Percentiles rank a stretch among this genome's conserved stretches.
phyloP scores from a whole-genome alignment of 2,888 invertebrate genomes.

The Drosophila ezoana region DNA sequence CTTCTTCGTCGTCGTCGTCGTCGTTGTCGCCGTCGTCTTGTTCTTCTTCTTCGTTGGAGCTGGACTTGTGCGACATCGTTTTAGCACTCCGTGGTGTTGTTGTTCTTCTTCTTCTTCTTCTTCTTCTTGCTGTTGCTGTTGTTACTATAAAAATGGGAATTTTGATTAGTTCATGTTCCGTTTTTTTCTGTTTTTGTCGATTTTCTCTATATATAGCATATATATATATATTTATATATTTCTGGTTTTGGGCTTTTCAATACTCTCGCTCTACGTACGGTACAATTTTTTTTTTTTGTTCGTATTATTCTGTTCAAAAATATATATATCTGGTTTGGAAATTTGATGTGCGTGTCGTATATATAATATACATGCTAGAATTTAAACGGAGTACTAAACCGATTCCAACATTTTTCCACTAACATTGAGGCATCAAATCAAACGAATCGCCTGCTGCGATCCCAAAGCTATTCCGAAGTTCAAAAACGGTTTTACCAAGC shows the following conservation, averaged over 20 bases:
- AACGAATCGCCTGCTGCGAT: not conserved
- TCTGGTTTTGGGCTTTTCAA: no score
- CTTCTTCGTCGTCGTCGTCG: not conserved
- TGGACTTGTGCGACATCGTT: conserved; percentile 4
- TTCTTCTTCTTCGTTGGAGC: not conserved
- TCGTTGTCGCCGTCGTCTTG: not conserved
- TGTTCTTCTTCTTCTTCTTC: no score
- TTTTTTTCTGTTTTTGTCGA: not conserved
- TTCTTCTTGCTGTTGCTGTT: no score
- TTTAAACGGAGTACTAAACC: conserved; percentile 15
- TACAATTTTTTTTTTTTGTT: conserved; percentile 2
- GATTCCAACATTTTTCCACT: not conserved
- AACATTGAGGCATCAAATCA: not conserved
- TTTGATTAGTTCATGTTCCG: not conserved
- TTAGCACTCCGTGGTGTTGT: not conserved
- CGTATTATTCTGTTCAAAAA: not conserved
- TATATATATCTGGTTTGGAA: conserved; percentile 4
- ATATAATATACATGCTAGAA: conserved; percentile 19
- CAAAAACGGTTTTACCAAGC: no score
- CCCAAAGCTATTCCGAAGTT: no score
- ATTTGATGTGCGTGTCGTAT: conserved; percentile 5
- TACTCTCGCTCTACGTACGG: not conserved
- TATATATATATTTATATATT: no score
- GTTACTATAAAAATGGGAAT: not conserved
- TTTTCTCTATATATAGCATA: not conserved